Evolutionary conservation across 2,888 invertebrate species (phyloP).

Genomic region (Ectobius pallidus): DNA sequence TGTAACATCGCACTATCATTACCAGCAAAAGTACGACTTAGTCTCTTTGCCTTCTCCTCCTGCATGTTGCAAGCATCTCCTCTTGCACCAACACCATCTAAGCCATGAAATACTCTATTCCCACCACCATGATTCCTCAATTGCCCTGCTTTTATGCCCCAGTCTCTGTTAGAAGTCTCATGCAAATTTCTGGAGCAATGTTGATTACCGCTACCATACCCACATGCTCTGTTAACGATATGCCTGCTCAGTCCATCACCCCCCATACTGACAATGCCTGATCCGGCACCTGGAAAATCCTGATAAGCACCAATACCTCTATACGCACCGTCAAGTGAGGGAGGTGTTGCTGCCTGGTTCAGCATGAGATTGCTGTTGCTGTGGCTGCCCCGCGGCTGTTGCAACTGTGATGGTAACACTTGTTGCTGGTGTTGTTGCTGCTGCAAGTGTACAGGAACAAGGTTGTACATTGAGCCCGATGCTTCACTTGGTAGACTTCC

Average conservation of each 20-base stretch:
- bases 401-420: neutral
- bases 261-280: constrained; percentile 36
- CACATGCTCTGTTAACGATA: constrained; percentile 27
- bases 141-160: neutral
- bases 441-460: constrained; percentile 47
- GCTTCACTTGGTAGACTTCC: constrained; percentile 48
- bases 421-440: neutral
- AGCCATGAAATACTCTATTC: neutral
- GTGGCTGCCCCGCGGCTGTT: neutral
- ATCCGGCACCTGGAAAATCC: constrained; percentile 25
- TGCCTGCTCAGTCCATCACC: constrained; percentile 35
- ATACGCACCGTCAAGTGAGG: constrained; percentile 39
- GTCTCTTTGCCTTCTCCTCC: neutral
- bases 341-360: neutral
- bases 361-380: constrained; percentile 14
- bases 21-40: neutral
- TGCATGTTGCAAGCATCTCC: too few relatives aligned
- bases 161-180: neutral
- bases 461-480: constrained; percentile 53
- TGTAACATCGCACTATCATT: neutral
- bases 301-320: constrained; percentile 17
- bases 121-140: constrained; percentile 19
- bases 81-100: neutral
- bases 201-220: neutral
- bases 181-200: neutral